These are phyloP conservation scores for Synchiropus splendidus DNA, from an alignment of 2,113 vertebrate genomes.

Conservation along the genomic window DNA sequence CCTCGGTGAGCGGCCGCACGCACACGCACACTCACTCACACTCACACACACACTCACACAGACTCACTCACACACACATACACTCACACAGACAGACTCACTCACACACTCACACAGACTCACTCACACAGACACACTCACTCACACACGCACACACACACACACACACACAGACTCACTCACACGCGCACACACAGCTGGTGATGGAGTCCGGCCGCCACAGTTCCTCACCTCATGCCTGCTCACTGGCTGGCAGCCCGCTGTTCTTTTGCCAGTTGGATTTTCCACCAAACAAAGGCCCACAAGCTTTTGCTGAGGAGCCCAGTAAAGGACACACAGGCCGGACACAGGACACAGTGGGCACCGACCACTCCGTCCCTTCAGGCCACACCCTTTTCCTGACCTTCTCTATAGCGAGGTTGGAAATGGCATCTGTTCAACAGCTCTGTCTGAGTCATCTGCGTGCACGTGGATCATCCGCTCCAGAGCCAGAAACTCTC, in stretches of 20 bases:
- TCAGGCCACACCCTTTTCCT: neutral
- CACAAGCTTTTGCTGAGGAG: conserved; percentile 41
- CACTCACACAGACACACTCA: too few species aligned
- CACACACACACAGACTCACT: conserved; percentile 5
- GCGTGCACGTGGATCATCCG: too few species aligned
- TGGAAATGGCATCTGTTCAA: too few species aligned
- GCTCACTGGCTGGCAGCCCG: conserved; percentile 40
- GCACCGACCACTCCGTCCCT: neutral
- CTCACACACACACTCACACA: too few species aligned
- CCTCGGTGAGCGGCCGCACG: too few species aligned
- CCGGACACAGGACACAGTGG: neutral
- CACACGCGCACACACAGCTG: conserved; percentile 11
- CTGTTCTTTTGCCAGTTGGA: conserved; percentile 43
- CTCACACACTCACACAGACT: too few species aligned
- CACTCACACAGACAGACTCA: too few species aligned
- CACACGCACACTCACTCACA: too few species aligned
- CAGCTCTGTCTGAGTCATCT: too few species aligned
- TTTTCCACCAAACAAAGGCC: conserved; percentile 34
- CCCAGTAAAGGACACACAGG: conserved; percentile 19
- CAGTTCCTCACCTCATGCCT: conserved; percentile 42
- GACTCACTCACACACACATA: neutral
- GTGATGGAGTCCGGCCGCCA: conserved; percentile 54
- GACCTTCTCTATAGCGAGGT: too few species aligned
- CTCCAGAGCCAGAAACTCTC: too few species aligned
- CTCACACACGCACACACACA: neutral